Evolutionary conservation across 2,113 vertebrate genomes (phyloP).

Genomic region (Datnioides undecimradiatus): DNA sequence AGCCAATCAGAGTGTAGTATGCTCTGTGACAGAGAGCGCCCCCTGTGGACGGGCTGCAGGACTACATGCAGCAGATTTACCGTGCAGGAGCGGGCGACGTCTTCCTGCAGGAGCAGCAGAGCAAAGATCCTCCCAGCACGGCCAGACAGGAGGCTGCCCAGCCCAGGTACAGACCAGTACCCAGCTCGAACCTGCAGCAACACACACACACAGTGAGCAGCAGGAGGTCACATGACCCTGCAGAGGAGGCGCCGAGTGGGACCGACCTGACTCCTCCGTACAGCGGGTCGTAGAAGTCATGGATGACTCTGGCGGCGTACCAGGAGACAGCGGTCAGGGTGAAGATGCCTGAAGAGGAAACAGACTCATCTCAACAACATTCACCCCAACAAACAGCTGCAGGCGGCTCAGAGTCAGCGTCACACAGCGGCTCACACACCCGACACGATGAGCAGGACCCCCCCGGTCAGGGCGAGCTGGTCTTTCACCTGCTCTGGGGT

Average conservation of each 20-base stretch:
- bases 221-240: neutral
- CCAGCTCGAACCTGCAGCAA: constrained; percentile 88
- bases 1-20: too few species aligned
- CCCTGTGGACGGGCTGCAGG: too few species aligned
- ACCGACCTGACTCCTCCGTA: constrained; percentile 74
- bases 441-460: constrained; percentile 86
- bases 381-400: too few species aligned
- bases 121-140: constrained; percentile 85
- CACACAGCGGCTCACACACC: constrained; percentile 85
- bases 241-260: neutral
- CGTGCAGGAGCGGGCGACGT: constrained; percentile 1
- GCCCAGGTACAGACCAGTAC: constrained; percentile 88
- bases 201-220: neutral
- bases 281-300: constrained; percentile 79
- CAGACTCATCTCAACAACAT: neutral
- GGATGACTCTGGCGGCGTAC: constrained; percentile 76
- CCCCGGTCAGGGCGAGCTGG: constrained; percentile 84
- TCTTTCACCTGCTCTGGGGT: constrained; percentile 80
- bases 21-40: too few species aligned
- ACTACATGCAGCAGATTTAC: constrained; percentile 57
- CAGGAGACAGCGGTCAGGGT: constrained; percentile 78
- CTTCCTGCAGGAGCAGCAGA: constrained; percentile 85
- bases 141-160: constrained; percentile 85
- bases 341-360: constrained; percentile 69
- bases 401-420: too few species aligned